Base-by-base conservation (phyloP, 2,888 invertebrate genomes). In the Xanthia icteritia region DNA sequence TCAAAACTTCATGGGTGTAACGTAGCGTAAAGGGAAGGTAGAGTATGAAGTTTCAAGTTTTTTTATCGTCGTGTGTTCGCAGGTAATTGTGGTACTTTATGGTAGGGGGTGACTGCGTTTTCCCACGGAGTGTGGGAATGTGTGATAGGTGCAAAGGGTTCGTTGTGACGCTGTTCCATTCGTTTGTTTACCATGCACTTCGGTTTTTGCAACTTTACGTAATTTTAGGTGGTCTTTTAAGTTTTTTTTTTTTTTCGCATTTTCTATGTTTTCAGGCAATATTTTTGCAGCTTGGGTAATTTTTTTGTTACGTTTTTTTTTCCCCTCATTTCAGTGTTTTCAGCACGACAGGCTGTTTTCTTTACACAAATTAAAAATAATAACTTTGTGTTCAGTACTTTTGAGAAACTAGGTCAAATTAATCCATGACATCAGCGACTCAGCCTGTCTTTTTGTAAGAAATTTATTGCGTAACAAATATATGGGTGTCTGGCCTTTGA, bases 121-220 rank as follows among this genome's bases (percentile, higher is more conserved):
- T 96, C 96, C 93, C 96, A 96, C 96, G 96, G 90, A 94, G 94
- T 96, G 96, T 96, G 96, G 95, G 96, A 96, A 96, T 96, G 93
- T 92, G 87, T 82, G 86, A 15, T 75, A 95, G 95, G 96, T 95
- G 95, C 93, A 95, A 95, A 94, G 88, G 95, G 95, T 93, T 92
- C 88, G 86, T 72, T 87, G 87, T 86, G 78, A 82, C 84, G 86
- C 70, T 86, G 88, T 79, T 66, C 69, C 64, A 75, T 56, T 79
- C 84, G 77, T 88, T 88, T 92, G 90, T 91, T 89, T 90, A 87
- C 86, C 77, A 79, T 85, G 81, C 88, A 88, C 87, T 89, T 81
- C 36, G 81, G 65, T 66, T 82, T 85, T 82, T 80, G 84, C 84
- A 72, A 78, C 45, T 67, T 45, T 20, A 61, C 45, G 39, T 74